These are phyloP conservation scores for Mesocentrotus franciscanus DNA, from an alignment of 53 echinoderm and acorn worm species.

Conservation along the genomic window DNA sequence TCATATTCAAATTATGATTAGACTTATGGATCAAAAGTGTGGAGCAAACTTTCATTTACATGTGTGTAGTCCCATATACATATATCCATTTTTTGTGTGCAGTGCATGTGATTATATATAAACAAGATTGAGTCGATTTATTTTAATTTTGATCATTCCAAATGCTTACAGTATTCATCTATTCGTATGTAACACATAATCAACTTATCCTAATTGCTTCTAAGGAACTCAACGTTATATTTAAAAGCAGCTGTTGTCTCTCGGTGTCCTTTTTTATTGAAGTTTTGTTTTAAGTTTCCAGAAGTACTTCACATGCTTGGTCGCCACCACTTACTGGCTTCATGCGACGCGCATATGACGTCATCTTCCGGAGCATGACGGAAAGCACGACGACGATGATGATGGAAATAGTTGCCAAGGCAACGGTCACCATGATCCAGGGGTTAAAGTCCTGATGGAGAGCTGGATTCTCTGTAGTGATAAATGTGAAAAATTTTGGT, in stretches of 20 bases:
- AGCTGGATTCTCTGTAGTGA: background rate
- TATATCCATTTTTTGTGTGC: background rate
- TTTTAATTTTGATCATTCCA: background rate
- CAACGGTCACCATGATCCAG: background rate
- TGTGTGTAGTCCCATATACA: too few relatives aligned
- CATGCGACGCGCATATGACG: background rate
- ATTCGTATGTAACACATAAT: background rate
- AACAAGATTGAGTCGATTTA: background rate
- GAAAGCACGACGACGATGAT: background rate
- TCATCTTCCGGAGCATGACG: background rate
- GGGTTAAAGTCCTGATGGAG: background rate
- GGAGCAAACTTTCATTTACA: too few relatives aligned
- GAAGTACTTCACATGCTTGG: background rate
- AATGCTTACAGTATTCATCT: background rate
- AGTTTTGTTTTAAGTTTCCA: background rate
- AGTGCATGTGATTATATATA: background rate
- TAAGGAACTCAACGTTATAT: background rate
- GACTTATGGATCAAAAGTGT: too few relatives aligned
- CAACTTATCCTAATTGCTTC: background rate
- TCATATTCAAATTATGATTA: too few relatives aligned
- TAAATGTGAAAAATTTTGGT: background rate
- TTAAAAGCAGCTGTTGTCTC: background rate
- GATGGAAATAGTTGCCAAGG: background rate
- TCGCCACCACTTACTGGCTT: background rate
- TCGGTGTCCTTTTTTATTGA: background rate